phyloP scores from a whole-genome alignment of 2,797 vertebrate species.

The Podarcis siculus region DNA sequence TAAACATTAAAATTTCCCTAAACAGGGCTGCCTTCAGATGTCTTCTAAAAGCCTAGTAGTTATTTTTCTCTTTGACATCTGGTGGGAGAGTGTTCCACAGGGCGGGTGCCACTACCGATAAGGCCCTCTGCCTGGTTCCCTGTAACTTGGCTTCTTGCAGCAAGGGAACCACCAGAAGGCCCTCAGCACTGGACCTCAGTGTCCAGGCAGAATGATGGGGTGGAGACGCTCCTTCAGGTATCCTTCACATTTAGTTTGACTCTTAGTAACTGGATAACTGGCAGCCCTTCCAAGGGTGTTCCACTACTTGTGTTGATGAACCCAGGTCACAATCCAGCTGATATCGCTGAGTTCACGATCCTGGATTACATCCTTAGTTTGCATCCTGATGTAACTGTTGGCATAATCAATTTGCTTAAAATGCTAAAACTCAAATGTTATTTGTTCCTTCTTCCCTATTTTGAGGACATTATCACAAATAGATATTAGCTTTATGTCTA shows the following conservation, averaged over 20 bases:
- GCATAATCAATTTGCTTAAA: neutral
- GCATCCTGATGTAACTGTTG: neutral
- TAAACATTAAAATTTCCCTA: no score
- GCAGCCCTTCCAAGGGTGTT: neutral
- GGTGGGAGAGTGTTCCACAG: no score
- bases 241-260: neutral
- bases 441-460: neutral
- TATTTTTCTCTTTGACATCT: no score
- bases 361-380: neutral
- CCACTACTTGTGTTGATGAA: neutral
- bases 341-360: neutral
- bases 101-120: no score
- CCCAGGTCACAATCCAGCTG: neutral
- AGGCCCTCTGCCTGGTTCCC: no score
- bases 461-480: neutral
- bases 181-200: no score
- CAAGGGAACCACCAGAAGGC: no score
- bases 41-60: no score
- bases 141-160: no score
- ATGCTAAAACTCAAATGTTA: neutral
- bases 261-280: neutral
- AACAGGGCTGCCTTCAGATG: no score
- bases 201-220: no score
- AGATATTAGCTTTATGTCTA: neutral
- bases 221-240: no score